Percentiles rank a stretch among this genome's conserved stretches.
These are phyloP conservation scores for Scolanthus callimorphus DNA, from an alignment of 92 coral and sea anemone species.

Conservation along the genomic window DNA sequence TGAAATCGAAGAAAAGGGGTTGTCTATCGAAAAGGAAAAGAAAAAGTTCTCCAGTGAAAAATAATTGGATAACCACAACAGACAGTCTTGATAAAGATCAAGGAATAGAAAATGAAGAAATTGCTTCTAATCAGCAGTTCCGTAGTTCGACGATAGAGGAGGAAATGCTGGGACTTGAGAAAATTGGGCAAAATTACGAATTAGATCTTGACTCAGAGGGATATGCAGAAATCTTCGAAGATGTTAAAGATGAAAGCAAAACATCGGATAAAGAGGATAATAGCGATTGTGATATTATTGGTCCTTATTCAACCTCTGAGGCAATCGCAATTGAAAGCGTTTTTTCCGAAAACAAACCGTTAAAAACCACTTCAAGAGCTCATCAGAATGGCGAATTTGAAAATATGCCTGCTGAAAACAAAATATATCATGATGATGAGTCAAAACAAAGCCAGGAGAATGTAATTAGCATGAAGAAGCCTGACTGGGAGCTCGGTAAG, in stretches of 20 bases:
- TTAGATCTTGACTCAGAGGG: no score
- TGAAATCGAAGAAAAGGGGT: neutral
- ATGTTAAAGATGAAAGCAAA: neutral
- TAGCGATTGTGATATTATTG: neutral
- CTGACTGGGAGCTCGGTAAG: constrained; percentile 33
- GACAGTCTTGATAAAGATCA: neutral
- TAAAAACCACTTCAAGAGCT: no score
- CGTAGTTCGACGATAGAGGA: neutral
- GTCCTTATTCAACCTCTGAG: neutral
- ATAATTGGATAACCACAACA: neutral
- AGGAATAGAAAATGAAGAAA: neutral
- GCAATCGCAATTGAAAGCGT: no score
- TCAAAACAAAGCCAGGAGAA: no score
- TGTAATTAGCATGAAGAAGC: no score
- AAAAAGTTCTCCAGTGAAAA: neutral
- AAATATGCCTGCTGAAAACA: no score
- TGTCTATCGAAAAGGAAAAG: no score
- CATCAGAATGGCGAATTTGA: no score
- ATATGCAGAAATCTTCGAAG: no score
- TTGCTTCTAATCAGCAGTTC: neutral
- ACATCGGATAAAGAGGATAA: neutral
- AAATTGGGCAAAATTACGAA: no score
- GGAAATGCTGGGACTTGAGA: neutral
- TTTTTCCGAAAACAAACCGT: no score
- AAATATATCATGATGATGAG: no score